Base-by-base conservation (phyloP, 2,113 vertebrate genomes). In the Bufo gargarizans region DNA sequence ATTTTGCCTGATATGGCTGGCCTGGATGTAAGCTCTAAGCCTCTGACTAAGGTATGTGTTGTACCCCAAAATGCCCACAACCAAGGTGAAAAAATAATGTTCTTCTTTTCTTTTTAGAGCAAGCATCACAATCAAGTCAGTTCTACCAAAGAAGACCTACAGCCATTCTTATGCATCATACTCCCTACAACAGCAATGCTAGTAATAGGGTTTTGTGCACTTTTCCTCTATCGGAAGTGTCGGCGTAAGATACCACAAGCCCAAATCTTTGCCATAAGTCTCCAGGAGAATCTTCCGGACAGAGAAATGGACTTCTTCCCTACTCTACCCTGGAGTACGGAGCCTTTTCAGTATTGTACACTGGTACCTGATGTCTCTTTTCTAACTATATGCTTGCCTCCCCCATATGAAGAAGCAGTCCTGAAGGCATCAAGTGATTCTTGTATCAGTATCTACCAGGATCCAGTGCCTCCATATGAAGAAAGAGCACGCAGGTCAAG, bases 371-470 rank as follows among this genome's bases (percentile, higher is more conserved):
- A 96, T 1, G 93, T 91, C 19, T 93, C 95, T 0, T 94, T 95
- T 86, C 93, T 95, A 83, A 93, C 94, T 0, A 84, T 93, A 8
- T 95, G 95, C 4, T 94, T 95, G 82, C 97, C 96, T 6, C 95
- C 97, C 0, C 96, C 96, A 0, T 98, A 98, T 0, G 96, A 97
- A 83, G 95, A 97, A 85, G 97, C 97, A 76, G 96, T 95, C 71
- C 94, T 94, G 91, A 93, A 94, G 84, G 91, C 92, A 2, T 89
- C 94, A 33, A 93, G 91, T 0, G 94, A 92, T 0, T 92, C 95
- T 90, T 95, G 94, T 91, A 71, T 7, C 83, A 92, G 93, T 89
- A 90, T 22, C 76, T 91, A 89, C 88, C 88, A 12, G 17, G 90
- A 89, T 0, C 89, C 50, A 1, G 90, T 91, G 90, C 93, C 91